These are phyloP conservation scores for Micrasema longulum DNA, from an alignment of 1,140 invertebrate species.

Conservation along the genomic window DNA sequence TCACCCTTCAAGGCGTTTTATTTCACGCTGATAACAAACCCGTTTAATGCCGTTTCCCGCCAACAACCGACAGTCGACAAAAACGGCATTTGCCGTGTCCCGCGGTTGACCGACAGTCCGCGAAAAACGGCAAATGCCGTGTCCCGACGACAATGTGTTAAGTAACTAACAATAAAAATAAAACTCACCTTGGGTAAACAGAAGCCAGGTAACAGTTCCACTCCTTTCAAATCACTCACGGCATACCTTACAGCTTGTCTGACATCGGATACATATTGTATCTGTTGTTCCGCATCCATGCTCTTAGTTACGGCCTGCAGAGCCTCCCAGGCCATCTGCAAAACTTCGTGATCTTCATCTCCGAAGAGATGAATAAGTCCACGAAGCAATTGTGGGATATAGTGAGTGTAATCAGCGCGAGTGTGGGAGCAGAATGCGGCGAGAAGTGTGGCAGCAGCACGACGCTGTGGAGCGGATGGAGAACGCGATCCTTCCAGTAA, in stretches of 20 bases:
- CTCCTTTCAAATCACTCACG: slow-evolving; percentile 85
- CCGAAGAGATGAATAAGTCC: slow-evolving; percentile 89
- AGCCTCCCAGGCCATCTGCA: slow-evolving; percentile 90
- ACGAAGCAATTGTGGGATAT: slow-evolving; percentile 89
- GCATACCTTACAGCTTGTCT: slow-evolving; percentile 92
- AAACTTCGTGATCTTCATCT: slow-evolving; percentile 82
- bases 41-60: too few species aligned
- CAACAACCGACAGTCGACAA: too few species aligned
- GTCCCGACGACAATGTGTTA: too few species aligned
- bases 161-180: neutral
- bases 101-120: too few species aligned
- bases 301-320: slow-evolving; percentile 91
- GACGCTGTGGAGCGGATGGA: slow-evolving; percentile 73
- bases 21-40: too few species aligned
- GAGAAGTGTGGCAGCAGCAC: slow-evolving; percentile 87
- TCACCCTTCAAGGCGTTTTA: too few species aligned
- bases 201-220: slow-evolving; percentile 90
- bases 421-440: slow-evolving; percentile 91
- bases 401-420: slow-evolving; percentile 85
- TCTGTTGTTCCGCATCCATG: slow-evolving; percentile 83
- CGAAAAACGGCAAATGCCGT: too few species aligned
- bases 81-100: too few species aligned
- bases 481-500: slow-evolving; percentile 84
- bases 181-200: slow-evolving; percentile 83
- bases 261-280: slow-evolving; percentile 87